These are phyloP conservation scores for Egretta garzetta DNA, from an alignment of 2,113 vertebrate species.

Conservation along the genomic window DNA sequence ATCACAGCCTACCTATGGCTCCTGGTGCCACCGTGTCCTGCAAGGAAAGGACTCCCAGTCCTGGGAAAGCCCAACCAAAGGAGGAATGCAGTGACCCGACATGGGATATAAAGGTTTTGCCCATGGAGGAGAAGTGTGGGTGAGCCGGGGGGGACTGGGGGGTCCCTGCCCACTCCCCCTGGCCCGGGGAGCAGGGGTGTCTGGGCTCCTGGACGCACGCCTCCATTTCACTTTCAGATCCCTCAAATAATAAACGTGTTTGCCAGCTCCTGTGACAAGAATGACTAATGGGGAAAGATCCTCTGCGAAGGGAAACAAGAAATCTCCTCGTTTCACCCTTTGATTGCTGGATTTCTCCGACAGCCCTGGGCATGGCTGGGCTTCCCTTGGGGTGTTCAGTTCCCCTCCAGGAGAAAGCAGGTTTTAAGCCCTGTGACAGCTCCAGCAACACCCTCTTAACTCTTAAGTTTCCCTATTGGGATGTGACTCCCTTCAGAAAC, in stretches of 20 bases:
- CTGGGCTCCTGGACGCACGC: background rate
- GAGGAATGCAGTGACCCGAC: background rate
- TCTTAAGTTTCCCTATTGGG: background rate
- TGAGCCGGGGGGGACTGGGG: background rate
- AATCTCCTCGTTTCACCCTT: slow-evolving; percentile 36
- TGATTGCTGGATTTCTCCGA: slow-evolving; percentile 1
- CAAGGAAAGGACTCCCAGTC: background rate
- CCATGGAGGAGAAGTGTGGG: background rate
- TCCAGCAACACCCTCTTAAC: background rate
- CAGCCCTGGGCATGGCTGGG: background rate
- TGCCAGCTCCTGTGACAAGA: slow-evolving; percentile 54
- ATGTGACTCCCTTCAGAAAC: background rate
- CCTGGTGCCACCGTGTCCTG: background rate
- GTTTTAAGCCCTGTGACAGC: background rate
- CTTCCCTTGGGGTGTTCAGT: background rate
- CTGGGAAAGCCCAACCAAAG: background rate
- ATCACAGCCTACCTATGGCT: background rate
- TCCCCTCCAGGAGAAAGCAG: background rate
- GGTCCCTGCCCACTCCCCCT: background rate
- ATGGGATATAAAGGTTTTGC: background rate
- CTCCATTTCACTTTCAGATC: slow-evolving; percentile 51
- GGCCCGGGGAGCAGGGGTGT: accelerated
- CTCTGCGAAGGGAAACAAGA: slow-evolving; percentile 12
- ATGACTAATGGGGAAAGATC: slow-evolving; percentile 66
- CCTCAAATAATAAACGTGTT: slow-evolving; percentile 29